Evolutionary conservation across 2,797 vertebrate species (phyloP).

Genomic region (Poecilia picta): DNA sequence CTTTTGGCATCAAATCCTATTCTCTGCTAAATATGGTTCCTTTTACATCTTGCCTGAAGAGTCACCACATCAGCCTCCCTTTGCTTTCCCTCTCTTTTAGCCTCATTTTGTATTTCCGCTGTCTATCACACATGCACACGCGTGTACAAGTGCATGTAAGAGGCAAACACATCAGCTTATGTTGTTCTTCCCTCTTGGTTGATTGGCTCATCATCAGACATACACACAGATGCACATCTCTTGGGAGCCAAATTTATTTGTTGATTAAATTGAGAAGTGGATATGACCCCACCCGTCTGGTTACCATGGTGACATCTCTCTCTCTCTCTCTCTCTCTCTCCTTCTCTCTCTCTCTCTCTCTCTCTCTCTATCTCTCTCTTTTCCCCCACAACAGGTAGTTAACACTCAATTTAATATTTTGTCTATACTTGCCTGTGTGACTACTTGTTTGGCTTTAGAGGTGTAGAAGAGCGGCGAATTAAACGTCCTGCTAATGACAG

Average conservation of each 20-base stretch:
- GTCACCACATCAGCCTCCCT: constrained; percentile 29
- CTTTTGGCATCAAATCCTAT: constrained; percentile 43
- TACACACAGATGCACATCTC: constrained; percentile 9
- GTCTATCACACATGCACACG: constrained; percentile 18
- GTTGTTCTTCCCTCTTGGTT: background rate
- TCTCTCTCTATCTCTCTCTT: background rate
- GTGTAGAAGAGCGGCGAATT: constrained; percentile 16
- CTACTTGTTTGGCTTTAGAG: constrained; percentile 4
- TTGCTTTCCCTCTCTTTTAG: constrained; percentile 15
- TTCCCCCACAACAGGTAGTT: constrained; percentile 15
- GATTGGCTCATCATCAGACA: constrained; percentile 18
- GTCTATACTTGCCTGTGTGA: constrained; percentile 19
- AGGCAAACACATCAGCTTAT: constrained; percentile 14
- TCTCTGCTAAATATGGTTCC: constrained; percentile 59
- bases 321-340: background rate
- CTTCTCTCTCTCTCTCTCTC: background rate
- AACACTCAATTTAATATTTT: constrained; percentile 49
- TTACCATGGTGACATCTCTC: constrained; percentile 46
- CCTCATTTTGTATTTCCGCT: constrained; percentile 17
- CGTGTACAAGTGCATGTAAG: constrained; percentile 8
- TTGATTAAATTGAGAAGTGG: constrained; percentile 48
- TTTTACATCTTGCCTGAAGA: constrained; percentile 46
- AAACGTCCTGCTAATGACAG: constrained; percentile 53
- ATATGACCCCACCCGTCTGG: constrained; percentile 34
- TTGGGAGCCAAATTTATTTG: constrained; percentile 25